phyloP scores from a whole-genome alignment of 37 sponge, comb jelly and placozoan species.

The Beroe forskalii region DNA sequence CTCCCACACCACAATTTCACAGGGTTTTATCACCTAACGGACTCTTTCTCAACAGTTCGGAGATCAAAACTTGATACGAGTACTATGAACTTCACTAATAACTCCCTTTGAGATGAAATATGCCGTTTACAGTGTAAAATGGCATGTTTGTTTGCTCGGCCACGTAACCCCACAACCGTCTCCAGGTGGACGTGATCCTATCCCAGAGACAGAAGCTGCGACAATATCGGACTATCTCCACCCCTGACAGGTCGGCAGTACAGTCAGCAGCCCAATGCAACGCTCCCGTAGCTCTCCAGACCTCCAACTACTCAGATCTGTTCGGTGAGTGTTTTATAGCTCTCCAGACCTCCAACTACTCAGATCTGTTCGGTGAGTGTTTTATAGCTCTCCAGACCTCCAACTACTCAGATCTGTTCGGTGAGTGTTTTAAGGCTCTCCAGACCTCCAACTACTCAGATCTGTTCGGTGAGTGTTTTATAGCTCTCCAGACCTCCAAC shows the following conservation, averaged over 20 bases:
- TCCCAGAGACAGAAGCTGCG: neutral
- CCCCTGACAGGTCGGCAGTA: neutral
- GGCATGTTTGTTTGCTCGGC: too few species aligned
- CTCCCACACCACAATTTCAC: too few species aligned
- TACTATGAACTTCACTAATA: too few species aligned
- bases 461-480: constrained; percentile 22
- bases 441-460: constrained; percentile 10
- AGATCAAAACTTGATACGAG: too few species aligned
- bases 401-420: constrained; percentile 10
- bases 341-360: constrained; percentile 10
- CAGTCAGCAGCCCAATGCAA: neutral
- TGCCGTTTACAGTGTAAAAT: too few species aligned
- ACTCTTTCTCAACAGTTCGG: too few species aligned
- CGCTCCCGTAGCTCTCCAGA: constrained; percentile 27
- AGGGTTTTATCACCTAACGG: too few species aligned
- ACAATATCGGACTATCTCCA: neutral
- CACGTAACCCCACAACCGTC: too few species aligned
- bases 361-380: constrained; percentile 22
- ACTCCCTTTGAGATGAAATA: too few species aligned
- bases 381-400: constrained; percentile 25
- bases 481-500: constrained; percentile 22
- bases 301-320: constrained; percentile 26
- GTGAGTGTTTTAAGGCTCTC: constrained; percentile 40
- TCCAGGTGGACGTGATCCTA: constrained; percentile 17
- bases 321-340: constrained; percentile 37